Evolutionary conservation across 2,113 vertebrate species (phyloP).

Genomic region (Apteryx mantelli): DNA sequence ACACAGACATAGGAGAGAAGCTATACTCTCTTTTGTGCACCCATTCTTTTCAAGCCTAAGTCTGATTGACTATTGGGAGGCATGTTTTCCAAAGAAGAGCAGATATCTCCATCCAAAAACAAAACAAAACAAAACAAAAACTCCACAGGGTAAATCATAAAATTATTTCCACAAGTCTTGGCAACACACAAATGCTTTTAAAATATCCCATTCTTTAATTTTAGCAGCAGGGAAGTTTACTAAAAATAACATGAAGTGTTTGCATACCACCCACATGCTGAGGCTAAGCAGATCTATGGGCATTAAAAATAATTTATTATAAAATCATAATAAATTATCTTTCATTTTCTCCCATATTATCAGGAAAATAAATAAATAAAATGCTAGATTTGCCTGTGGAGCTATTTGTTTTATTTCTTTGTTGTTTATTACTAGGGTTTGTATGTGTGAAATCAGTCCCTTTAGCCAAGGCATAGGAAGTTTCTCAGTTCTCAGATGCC

Average conservation of each 20-base stretch:
- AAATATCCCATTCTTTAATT: not conserved
- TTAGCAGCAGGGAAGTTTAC: not conserved
- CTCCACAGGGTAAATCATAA: not conserved
- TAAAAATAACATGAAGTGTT: not conserved
- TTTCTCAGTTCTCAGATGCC: not conserved
- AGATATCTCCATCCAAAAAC: not conserved
- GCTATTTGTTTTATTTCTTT: not conserved
- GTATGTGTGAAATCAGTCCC: not conserved
- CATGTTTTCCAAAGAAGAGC: not conserved
- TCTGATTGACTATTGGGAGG: not conserved
- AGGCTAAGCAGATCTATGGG: not conserved
- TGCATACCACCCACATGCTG: not conserved
- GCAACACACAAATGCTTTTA: not conserved
- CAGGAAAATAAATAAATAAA: not conserved
- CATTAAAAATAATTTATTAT: not conserved
- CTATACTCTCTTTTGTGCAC: not conserved
- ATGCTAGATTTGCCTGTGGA: not conserved
- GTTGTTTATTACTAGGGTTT: not conserved
- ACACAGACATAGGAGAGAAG: not conserved
- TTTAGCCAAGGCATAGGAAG: not conserved
- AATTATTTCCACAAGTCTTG: not conserved
- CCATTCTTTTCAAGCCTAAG: not conserved
- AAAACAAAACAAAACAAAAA: not conserved
- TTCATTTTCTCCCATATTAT: not conserved
- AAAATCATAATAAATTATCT: not conserved